These are phyloP conservation scores for Anomalospiza imberbis DNA, from an alignment of 2,797 vertebrate genomes.

Conservation along the genomic window DNA sequence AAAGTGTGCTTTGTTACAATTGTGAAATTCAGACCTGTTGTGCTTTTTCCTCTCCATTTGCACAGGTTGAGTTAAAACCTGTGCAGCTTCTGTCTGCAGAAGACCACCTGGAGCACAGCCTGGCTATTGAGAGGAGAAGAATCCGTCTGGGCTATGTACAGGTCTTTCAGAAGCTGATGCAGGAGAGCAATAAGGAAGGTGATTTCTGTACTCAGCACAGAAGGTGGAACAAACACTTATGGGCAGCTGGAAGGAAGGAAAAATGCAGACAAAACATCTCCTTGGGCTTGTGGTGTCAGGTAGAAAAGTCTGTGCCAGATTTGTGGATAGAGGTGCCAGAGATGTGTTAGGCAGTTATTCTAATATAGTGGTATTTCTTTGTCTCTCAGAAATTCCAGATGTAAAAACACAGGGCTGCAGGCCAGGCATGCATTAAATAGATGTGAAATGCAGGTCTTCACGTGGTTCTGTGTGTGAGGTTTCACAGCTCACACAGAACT, in stretches of 20 bases:
- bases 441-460: background rate
- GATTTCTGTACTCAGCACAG: conserved; percentile 42
- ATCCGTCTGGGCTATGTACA: conserved; percentile 73
- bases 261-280: background rate
- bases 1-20: background rate
- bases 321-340: background rate
- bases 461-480: background rate
- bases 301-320: background rate
- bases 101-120: conserved; percentile 70
- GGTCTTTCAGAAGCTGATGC: conserved; percentile 74
- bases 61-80: conserved; percentile 73
- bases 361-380: background rate
- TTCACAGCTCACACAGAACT: background rate
- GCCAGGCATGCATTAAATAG: background rate
- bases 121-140: conserved; percentile 76
- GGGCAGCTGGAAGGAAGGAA: background rate
- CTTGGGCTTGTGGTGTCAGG: background rate
- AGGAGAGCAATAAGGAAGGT: conserved; percentile 60
- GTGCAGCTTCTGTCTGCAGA: conserved; percentile 64
- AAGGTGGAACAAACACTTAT: background rate
- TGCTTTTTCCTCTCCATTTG: background rate
- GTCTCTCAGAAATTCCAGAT: background rate
- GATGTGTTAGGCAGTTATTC: background rate
- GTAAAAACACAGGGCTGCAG: background rate
- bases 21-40: background rate